These are phyloP conservation scores for zebrafish (Danio rerio) DNA, from an alignment of 2,113 vertebrate genomes.

Conservation along the genomic window GRCz12tu NC_133176.1:41218001-41218500, in stretches of 20 bases:
- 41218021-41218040: conserved; percentile 41
- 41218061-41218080: conserved; percentile 1
- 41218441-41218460: too few relatives aligned
- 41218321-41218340: conserved; percentile 40
- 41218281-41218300: conserved; percentile 25
- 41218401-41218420: background rate
- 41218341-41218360: conserved; percentile 33
- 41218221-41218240: conserved; percentile 19
- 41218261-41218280: conserved; percentile 33
- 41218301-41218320: conserved; percentile 25
- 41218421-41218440: too few relatives aligned
- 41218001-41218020: background rate
- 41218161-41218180: conserved; percentile 44
- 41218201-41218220: conserved; percentile 23
- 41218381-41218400: conserved; percentile 20
- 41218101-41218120: conserved; percentile 39
- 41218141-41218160: conserved; percentile 41
- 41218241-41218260: conserved; percentile 6
- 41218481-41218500: too few relatives aligned
- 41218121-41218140: conserved; percentile 35
- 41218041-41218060: conserved; percentile 25
- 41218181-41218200: conserved; percentile 37
- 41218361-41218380: conserved; percentile 20
- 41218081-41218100: conserved; percentile 20
- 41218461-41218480: too few relatives aligned